Conservation (phyloP, 2,888 invertebrate genomes). For the Diabrotica balteata region DNA sequence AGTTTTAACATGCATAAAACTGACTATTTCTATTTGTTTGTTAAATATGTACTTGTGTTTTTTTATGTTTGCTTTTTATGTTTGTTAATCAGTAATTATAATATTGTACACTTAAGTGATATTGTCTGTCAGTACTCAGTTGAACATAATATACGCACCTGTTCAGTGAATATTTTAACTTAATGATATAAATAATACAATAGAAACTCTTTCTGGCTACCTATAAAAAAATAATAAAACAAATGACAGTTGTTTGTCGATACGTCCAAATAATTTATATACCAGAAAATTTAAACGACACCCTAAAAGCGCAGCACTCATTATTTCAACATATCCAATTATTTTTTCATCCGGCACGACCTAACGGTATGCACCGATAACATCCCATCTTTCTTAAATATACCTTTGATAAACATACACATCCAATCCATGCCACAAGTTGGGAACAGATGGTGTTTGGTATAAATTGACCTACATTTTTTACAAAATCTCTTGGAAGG, state of each 20-base stretch:
- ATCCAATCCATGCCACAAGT: constrained; percentile 41
- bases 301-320: not conserved
- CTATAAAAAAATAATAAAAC: not conserved
- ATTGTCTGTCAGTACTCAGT: too few species aligned
- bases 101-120: too few species aligned
- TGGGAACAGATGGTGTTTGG: constrained; percentile 38
- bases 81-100: too few species aligned
- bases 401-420: constrained; percentile 12
- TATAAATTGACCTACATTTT: constrained; percentile 24
- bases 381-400: constrained; percentile 14
- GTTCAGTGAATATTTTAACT: not conserved
- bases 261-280: constrained; percentile 3
- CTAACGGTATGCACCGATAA: constrained; percentile 25
- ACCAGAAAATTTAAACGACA: constrained; percentile 7
- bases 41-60: too few species aligned
- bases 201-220: too few species aligned
- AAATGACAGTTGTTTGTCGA: constrained; percentile 1
- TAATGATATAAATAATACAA: too few species aligned
- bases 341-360: constrained; percentile 21
- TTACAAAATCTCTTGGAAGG: constrained; percentile 5
- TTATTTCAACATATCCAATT: constrained; percentile 11
- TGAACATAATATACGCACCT: not conserved
- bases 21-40: too few species aligned
- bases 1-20: too few species aligned
- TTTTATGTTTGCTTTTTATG: too few species aligned